Percentiles rank a stretch among this genome's conserved stretches.
Conservation (phyloP, 2,113 vertebrate species). For the Mus spicilegus region DNA sequence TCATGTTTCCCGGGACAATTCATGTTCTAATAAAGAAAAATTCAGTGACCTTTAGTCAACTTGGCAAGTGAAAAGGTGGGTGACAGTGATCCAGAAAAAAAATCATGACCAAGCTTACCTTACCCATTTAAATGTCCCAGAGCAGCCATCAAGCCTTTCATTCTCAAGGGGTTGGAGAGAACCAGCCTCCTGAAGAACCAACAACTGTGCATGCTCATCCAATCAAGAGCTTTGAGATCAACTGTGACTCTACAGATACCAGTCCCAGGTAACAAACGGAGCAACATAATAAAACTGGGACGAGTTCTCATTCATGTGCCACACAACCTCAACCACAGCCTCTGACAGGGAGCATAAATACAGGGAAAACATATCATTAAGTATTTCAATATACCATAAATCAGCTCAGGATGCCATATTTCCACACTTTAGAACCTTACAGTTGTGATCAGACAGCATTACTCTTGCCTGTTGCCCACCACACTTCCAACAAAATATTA, state of each 20-base stretch:
- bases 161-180: neutral
- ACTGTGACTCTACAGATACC: neutral
- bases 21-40: conserved; percentile 73
- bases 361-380: neutral
- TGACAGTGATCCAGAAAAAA: conserved; percentile 24
- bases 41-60: conserved; percentile 65
- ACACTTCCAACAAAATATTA: neutral
- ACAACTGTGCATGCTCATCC: neutral
- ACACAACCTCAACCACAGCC: neutral
- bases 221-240: neutral
- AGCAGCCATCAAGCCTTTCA: neutral
- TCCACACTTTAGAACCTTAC: neutral
- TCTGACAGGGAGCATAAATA: neutral
- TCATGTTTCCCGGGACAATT: conserved; percentile 58
- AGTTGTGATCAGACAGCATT: neutral
- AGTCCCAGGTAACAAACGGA: neutral
- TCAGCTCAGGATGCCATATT: neutral
- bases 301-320: neutral
- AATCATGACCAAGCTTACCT: conserved; percentile 30
- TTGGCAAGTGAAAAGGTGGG: conserved; percentile 51
- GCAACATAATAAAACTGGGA: neutral
- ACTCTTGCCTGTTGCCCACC: neutral
- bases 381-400: neutral
- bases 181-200: neutral
- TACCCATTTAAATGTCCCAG: conserved; percentile 16